Evolutionary conservation across 2,888 invertebrate genomes (phyloP).

Genomic region (Leptarthrus brevirostris): DNA sequence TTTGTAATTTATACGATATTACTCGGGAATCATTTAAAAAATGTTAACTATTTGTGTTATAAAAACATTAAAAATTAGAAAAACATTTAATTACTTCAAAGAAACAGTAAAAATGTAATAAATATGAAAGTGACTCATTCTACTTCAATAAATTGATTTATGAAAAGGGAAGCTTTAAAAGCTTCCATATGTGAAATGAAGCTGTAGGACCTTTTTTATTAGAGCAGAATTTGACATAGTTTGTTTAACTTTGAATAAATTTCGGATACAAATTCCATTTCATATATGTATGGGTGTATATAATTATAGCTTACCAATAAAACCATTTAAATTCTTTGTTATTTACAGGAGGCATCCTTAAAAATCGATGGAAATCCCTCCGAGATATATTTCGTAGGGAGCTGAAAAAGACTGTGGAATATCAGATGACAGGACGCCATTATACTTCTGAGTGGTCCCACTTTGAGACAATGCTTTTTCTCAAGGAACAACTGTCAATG

Average conservation of each 20-base stretch:
- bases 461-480: background rate
- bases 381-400: constrained; percentile 14
- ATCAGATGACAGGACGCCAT: too few relatives aligned
- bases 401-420: background rate
- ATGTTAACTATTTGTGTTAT: too few relatives aligned
- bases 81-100: too few relatives aligned
- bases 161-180: too few relatives aligned
- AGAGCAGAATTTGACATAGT: too few relatives aligned
- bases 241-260: background rate
- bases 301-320: background rate
- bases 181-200: too few relatives aligned
- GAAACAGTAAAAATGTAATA: too few relatives aligned
- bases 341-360: background rate
- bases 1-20: too few relatives aligned
- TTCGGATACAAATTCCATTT: background rate
- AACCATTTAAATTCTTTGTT: too few relatives aligned
- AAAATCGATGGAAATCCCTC: background rate
- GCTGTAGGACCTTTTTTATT: too few relatives aligned
- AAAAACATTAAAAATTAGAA: too few relatives aligned
- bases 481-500: background rate
- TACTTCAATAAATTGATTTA: background rate
- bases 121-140: background rate
- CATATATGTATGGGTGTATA: background rate
- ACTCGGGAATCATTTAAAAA: too few relatives aligned
- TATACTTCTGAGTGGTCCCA: constrained; percentile 4